Conservation (phyloP, 64 coral and sea anemone species). For the Pocillopora verrucosa region DNA sequence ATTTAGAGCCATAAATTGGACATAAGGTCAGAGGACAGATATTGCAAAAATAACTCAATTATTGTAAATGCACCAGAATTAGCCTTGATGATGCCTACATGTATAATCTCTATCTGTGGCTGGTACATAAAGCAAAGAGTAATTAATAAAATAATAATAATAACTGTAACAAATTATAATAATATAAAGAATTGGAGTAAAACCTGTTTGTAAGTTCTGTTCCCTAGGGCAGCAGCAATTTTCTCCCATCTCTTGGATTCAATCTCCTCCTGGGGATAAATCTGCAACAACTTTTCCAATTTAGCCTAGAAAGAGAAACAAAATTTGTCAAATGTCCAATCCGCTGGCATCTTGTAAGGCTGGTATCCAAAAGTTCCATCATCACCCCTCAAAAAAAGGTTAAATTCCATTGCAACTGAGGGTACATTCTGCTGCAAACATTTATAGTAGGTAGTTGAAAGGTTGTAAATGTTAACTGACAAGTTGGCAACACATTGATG, state of each 20-base stretch:
- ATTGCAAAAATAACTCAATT: too few relatives aligned
- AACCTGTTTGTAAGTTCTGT: constrained; percentile 95
- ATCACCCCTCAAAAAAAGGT: background rate
- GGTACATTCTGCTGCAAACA: too few relatives aligned
- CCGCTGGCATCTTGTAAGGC: background rate
- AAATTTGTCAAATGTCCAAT: background rate
- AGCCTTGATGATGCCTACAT: too few relatives aligned
- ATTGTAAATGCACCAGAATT: too few relatives aligned
- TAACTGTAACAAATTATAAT: background rate
- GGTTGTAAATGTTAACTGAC: too few relatives aligned
- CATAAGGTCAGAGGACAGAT: too few relatives aligned
- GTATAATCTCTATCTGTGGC: too few relatives aligned
- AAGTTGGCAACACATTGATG: too few relatives aligned
- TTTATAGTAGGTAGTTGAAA: too few relatives aligned
- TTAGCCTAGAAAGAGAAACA: constrained; percentile 46
- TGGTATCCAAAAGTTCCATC: background rate
- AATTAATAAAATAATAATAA: too few relatives aligned
- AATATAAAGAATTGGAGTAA: background rate
- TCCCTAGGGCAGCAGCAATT: constrained; percentile 90
- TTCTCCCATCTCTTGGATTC: constrained; percentile 98
- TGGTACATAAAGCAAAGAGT: too few relatives aligned
- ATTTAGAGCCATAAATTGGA: too few relatives aligned
- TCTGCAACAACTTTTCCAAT: constrained; percentile 87
- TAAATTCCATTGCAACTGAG: background rate
- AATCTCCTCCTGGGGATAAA: constrained; percentile 91